Percentiles rank a stretch among this genome's conserved stretches.
phyloP scores from a whole-genome alignment of 2,113 vertebrate genomes.

The Peromyscus maniculatus region DNA sequence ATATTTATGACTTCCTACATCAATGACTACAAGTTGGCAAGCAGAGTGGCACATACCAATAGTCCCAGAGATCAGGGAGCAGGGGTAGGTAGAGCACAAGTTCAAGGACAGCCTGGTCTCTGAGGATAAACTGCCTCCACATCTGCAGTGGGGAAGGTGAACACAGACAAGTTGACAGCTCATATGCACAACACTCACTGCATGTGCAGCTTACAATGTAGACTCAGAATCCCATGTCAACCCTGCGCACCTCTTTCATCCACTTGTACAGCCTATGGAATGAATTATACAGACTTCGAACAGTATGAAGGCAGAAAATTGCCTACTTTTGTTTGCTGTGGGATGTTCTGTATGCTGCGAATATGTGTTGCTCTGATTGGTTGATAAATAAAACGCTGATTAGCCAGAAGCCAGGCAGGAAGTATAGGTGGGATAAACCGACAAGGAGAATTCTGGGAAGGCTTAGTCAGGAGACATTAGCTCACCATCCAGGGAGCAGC shows the following conservation, averaged over 20 bases:
- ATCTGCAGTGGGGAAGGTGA: neutral
- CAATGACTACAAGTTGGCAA: neutral
- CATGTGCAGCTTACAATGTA: neutral
- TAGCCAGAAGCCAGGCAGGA: too few species aligned
- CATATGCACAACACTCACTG: rapidly evolving
- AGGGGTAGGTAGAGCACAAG: neutral
- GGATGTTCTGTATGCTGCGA: too few species aligned
- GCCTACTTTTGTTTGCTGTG: too few species aligned
- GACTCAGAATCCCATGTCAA: neutral
- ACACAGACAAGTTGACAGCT: neutral
- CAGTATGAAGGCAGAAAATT: neutral
- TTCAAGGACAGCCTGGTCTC: neutral
- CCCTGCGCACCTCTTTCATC: neutral
- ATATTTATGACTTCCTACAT: neutral
- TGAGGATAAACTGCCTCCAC: neutral
- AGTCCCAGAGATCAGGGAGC: too few species aligned
- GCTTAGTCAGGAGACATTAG: too few species aligned
- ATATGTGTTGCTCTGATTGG: too few species aligned
- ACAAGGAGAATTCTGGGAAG: too few species aligned
- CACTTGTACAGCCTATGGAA: neutral
- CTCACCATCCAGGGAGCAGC: too few species aligned
- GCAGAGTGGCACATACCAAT: too few species aligned
- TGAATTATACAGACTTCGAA: neutral
- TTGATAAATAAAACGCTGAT: too few species aligned
- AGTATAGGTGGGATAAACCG: too few species aligned